These are phyloP conservation scores for Zaprionus kolodkinae DNA, from an alignment of 1,140 invertebrate species.

Conservation along the genomic window DNA sequence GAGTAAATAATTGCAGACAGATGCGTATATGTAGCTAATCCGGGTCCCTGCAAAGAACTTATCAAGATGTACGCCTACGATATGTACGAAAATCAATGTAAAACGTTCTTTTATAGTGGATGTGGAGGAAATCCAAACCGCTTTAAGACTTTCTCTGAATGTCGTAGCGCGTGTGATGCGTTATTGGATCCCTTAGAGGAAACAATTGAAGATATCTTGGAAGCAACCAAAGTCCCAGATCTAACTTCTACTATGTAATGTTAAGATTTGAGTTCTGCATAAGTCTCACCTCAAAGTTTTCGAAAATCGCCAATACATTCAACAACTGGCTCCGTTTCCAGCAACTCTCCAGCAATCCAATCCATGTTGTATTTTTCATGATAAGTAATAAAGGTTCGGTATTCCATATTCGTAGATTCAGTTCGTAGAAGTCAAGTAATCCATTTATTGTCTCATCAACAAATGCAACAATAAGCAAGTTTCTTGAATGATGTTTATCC, in stretches of 20 bases:
- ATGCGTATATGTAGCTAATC: slow-evolving; percentile 32
- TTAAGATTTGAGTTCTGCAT: not conserved
- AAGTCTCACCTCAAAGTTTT: slow-evolving; percentile 61
- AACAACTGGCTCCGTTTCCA: slow-evolving; percentile 56
- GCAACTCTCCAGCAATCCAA: slow-evolving; percentile 45
- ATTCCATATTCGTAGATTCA: slow-evolving; percentile 42
- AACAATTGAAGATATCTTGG: not conserved
- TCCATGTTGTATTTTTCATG: not conserved
- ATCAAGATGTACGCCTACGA: slow-evolving; percentile 45
- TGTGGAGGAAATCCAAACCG: slow-evolving; percentile 60
- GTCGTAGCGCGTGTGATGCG: slow-evolving; percentile 20
- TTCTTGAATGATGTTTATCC: slow-evolving; percentile 16
- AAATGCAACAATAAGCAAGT: slow-evolving; percentile 46
- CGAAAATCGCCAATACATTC: slow-evolving; percentile 56
- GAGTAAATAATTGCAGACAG: not conserved
- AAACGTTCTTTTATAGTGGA: slow-evolving; percentile 37
- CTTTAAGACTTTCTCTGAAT: slow-evolving; percentile 23
- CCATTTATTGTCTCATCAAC: slow-evolving; percentile 15
- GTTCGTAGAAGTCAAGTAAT: slow-evolving; percentile 29
- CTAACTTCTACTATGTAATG: not conserved
- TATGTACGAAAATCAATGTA: slow-evolving; percentile 16
- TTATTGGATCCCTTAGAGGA: not conserved
- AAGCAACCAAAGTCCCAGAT: not conserved
- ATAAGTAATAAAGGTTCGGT: slow-evolving; percentile 47
- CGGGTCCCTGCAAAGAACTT: slow-evolving; percentile 32